A percentile compares a stretch with the other conserved stretches of the same genome.
These are phyloP conservation scores for Bradypus variegatus DNA, from an alignment of 2,797 vertebrate genomes.

Conservation along the genomic window DNA sequence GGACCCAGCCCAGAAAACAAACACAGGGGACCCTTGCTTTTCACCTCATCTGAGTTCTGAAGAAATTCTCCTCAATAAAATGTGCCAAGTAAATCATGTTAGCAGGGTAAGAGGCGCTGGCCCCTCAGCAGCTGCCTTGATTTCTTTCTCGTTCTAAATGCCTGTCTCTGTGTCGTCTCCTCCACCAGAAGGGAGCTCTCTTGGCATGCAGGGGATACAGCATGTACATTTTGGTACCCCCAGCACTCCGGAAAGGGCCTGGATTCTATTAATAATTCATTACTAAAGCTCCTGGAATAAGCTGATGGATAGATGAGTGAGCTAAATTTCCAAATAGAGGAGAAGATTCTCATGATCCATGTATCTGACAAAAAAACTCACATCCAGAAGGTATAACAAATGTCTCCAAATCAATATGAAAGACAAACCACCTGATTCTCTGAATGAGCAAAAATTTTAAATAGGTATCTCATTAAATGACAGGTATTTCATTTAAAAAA, in stretches of 20 bases:
- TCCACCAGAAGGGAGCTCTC: background rate
- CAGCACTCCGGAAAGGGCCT: background rate
- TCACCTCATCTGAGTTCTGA: background rate
- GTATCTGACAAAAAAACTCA: background rate
- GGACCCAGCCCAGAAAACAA: background rate
- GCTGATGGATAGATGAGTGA: background rate
- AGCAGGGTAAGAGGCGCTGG: no score
- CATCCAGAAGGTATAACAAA: background rate
- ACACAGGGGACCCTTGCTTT: background rate
- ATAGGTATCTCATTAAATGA: background rate
- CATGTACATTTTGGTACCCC: accelerated
- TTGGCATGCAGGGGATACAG: background rate
- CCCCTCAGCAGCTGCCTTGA: background rate
- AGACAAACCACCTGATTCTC: background rate
- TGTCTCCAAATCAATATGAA: background rate
- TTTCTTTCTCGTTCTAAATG: background rate
- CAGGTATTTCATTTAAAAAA: background rate
- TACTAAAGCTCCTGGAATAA: background rate
- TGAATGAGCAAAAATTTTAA: background rate
- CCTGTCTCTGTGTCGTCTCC: background rate
- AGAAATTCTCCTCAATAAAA: background rate
- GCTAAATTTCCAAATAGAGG: background rate
- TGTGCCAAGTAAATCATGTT: background rate
- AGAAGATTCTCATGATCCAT: background rate
- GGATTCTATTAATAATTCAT: no score